Conservation (phyloP, 2,888 invertebrate species). For the Drosophila atripex region DNA sequence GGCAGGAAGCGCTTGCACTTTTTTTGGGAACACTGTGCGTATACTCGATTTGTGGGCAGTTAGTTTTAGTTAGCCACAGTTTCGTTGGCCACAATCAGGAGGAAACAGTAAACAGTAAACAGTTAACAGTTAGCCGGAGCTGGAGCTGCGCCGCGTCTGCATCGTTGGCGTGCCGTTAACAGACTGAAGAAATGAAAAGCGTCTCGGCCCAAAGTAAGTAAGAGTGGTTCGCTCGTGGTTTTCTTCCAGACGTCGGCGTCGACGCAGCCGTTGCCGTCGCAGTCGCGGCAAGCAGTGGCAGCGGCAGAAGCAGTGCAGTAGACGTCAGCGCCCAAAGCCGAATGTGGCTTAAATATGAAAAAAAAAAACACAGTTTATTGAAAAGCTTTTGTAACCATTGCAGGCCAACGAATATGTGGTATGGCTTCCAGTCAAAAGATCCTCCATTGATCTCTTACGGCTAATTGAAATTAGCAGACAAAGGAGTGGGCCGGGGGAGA, state of each 20-base stretch:
- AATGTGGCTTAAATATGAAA: constrained; percentile 54
- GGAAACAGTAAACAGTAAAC: neutral
- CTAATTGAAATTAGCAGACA: constrained; percentile 26
- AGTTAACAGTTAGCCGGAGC: constrained; percentile 53
- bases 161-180: constrained; percentile 83
- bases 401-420: constrained; percentile 35
- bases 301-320: neutral
- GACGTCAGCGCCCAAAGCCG: constrained; percentile 11
- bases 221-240: constrained; percentile 64
- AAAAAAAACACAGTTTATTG: constrained; percentile 25
- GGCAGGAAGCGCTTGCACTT: constrained; percentile 26
- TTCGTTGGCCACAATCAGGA: neutral
- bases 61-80: neutral
- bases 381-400: constrained; percentile 12
- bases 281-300: constrained; percentile 8
- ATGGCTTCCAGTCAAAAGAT: constrained; percentile 14
- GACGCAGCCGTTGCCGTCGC: constrained; percentile 10
- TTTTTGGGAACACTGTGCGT: constrained; percentile 32
- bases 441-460: constrained; percentile 31
- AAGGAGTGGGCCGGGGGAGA: neutral
- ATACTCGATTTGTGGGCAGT: constrained; percentile 23
- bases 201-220: constrained; percentile 81
- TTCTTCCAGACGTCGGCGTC: constrained; percentile 10
- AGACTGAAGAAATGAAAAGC: constrained; percentile 83
- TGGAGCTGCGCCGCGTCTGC: constrained; percentile 77